A percentile compares a stretch with the other conserved stretches of the same genome.
phyloP scores from a whole-genome alignment of 2,888 invertebrate species.

The Nysson spinosus region DNA sequence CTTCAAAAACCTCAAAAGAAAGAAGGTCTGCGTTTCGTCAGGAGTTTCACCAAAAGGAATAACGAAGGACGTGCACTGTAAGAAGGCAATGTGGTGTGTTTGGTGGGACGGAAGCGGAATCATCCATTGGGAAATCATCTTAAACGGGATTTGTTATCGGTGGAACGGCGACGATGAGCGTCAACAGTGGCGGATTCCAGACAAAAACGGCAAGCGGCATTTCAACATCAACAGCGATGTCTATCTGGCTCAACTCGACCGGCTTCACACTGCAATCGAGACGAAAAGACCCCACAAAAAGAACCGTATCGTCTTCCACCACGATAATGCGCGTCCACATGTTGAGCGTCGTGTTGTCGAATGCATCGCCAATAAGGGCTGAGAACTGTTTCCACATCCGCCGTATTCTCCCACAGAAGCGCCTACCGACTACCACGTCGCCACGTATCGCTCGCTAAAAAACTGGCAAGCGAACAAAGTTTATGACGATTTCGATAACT shows the following conservation, averaged over 20 bases:
- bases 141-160: constrained; percentile 1
- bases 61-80: neutral
- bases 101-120: constrained; percentile 39
- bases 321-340: neutral
- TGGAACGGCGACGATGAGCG: constrained; percentile 1
- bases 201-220: neutral
- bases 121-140: constrained; percentile 8
- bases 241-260: constrained; percentile 1
- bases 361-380: too few species aligned
- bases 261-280: neutral
- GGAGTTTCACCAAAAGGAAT: neutral
- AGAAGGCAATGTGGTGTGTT: constrained; percentile 28
- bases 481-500: too few species aligned
- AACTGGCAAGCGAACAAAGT: too few species aligned
- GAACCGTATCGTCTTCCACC: neutral
- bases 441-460: too few species aligned
- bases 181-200: neutral
- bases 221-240: constrained; percentile 1
- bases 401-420: too few species aligned
- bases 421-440: too few species aligned
- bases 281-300: neutral
- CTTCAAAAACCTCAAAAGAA: neutral
- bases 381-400: too few species aligned
- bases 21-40: neutral
- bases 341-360: too few species aligned